A percentile compares a stretch with the other conserved stretches of the same genome.
Evolutionary conservation across 2,797 vertebrate species (phyloP).

Genomic region (Muscicapa comitata): DNA sequence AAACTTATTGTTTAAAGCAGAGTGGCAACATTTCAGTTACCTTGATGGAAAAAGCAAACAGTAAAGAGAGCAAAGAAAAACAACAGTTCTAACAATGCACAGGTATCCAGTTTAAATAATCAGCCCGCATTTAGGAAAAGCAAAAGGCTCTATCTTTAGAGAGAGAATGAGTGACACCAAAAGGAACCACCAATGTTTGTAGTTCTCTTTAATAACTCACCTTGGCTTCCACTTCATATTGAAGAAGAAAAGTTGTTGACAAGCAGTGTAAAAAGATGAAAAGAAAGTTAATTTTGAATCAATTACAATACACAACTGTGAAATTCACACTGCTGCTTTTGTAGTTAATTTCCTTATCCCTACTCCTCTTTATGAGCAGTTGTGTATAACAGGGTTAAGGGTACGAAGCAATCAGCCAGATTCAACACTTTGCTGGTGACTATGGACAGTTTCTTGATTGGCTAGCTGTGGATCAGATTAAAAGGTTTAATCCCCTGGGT

Average conservation of each 20-base stretch:
- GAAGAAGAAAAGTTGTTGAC: slow-evolving; percentile 5
- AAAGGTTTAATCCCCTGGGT: slow-evolving; percentile 38
- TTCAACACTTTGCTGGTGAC: neutral
- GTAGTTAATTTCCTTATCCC: neutral
- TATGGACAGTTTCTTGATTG: neutral
- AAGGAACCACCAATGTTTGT: neutral
- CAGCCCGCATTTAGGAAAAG: neutral
- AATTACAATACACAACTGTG: neutral
- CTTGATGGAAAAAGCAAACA: neutral
- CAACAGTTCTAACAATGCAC: neutral
- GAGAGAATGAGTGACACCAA: neutral
- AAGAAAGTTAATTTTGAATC: slow-evolving; percentile 49
- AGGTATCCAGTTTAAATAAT: neutral
- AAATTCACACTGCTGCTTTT: neutral
- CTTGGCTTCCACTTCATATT: slow-evolving; percentile 61
- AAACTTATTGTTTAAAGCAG: neutral
- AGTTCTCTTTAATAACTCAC: slow-evolving; percentile 60
- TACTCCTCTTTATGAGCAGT: neutral
- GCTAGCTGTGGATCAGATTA: slow-evolving; percentile 42
- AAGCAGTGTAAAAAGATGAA: neutral
- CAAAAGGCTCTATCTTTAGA: neutral
- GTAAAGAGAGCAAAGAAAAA: neutral
- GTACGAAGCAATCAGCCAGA: neutral
- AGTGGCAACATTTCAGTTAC: neutral
- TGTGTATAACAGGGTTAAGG: neutral